Evolutionary conservation across 2,113 vertebrate genomes (phyloP).

Genomic region (Pimephales promelas): DNA sequence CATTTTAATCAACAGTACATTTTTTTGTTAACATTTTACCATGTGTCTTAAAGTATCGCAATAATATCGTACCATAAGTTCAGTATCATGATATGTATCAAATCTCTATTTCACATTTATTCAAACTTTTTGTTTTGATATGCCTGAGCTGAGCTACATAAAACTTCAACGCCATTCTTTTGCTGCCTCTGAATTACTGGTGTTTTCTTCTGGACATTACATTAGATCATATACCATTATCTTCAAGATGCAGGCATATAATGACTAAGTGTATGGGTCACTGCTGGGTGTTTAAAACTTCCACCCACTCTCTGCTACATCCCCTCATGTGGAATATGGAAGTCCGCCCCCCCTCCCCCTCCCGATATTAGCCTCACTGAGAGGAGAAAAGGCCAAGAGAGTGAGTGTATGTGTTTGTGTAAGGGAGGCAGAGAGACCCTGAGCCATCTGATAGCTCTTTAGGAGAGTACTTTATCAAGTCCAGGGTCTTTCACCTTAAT

Average conservation of each 20-base stretch:
- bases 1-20: too few relatives aligned
- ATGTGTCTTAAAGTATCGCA: too few relatives aligned
- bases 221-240: constrained; percentile 13
- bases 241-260: not conserved
- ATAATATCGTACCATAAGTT: too few relatives aligned
- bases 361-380: not conserved
- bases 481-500: constrained; percentile 45
- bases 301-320: not conserved
- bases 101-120: too few relatives aligned
- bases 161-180: not conserved
- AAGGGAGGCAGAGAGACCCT: constrained; percentile 21
- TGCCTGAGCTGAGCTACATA: not conserved
- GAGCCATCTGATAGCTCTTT: constrained; percentile 20
- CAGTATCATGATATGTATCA: too few relatives aligned
- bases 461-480: constrained; percentile 40
- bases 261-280: not conserved
- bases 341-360: too few relatives aligned
- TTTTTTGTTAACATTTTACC: too few relatives aligned
- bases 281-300: not conserved
- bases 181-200: not conserved
- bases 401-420: constrained; percentile 13
- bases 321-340: not conserved
- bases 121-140: not conserved
- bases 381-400: constrained; percentile 7
- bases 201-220: not conserved